These are phyloP conservation scores for Brenthis hecate DNA, from an alignment of 2,888 invertebrate genomes.

Conservation along the genomic window DNA sequence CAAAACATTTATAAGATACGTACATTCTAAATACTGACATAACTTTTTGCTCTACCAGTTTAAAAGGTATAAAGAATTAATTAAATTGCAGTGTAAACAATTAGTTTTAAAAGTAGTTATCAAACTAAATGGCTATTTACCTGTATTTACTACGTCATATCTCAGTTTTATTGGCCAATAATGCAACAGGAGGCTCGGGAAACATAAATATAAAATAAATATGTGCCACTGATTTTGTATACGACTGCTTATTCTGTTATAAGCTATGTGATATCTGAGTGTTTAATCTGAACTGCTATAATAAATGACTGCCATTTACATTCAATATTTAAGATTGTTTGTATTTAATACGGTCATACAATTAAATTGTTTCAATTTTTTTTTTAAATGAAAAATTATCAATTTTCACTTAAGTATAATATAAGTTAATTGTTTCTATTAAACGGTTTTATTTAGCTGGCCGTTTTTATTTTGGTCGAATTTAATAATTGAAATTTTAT, in stretches of 20 bases:
- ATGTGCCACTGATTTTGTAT: slow-evolving; percentile 35
- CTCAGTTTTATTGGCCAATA: slow-evolving; percentile 29
- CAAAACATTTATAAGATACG: too few species aligned
- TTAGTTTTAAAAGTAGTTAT: slow-evolving; percentile 29
- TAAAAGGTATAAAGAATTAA: slow-evolving; percentile 24
- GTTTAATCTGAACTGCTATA: slow-evolving; percentile 5
- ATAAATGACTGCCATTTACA: not conserved
- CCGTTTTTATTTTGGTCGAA: too few species aligned
- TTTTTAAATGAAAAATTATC: too few species aligned
- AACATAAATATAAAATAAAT: slow-evolving; percentile 31
- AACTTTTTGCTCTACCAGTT: slow-evolving; percentile 10
- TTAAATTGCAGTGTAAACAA: slow-evolving; percentile 32
- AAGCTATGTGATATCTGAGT: slow-evolving; percentile 16
- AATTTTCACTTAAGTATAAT: too few species aligned
- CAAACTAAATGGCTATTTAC: slow-evolving; percentile 31
- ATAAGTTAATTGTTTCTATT: too few species aligned
- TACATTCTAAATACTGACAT: not conserved
- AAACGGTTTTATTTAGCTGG: too few species aligned
- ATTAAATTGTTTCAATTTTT: not conserved
- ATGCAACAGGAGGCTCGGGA: slow-evolving; percentile 26
- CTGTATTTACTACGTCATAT: slow-evolving; percentile 32
- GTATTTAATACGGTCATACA: not conserved
- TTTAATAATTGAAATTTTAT: too few species aligned
- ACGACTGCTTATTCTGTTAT: slow-evolving; percentile 12
- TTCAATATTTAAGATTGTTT: not conserved